These are phyloP conservation scores for Loxodonta africana DNA, from an alignment of 2,113 vertebrate species.

Conservation along the genomic window DNA sequence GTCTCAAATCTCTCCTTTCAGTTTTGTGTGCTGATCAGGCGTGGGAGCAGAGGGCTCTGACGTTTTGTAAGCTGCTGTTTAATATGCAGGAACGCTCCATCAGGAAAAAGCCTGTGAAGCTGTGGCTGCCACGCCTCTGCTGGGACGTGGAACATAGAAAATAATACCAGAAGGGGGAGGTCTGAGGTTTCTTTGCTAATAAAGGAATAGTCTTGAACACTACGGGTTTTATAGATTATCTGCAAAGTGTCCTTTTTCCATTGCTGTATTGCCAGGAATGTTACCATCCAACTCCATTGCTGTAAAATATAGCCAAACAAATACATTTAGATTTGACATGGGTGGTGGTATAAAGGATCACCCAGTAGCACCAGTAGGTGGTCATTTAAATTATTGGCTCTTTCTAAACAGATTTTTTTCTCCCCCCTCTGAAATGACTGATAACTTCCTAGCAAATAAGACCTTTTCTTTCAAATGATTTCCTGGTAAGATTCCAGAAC, in stretches of 20 bases:
- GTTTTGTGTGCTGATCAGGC: slow-evolving; percentile 88
- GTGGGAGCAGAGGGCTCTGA: slow-evolving; percentile 90
- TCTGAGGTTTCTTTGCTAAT: slow-evolving; percentile 70
- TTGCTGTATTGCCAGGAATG: background rate
- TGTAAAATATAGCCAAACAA: slow-evolving; percentile 8
- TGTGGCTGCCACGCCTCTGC: slow-evolving; percentile 84
- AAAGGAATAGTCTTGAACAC: slow-evolving; percentile 58
- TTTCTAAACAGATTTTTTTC: slow-evolving; percentile 12
- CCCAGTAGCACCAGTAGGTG: background rate
- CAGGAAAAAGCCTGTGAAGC: slow-evolving; percentile 86
- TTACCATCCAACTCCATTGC: background rate
- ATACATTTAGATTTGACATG: background rate
- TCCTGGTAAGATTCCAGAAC: slow-evolving; percentile 36
- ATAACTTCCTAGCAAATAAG: slow-evolving; percentile 43
- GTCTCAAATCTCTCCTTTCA: slow-evolving; percentile 86
- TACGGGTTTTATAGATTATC: slow-evolving; percentile 58
- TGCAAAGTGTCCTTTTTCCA: slow-evolving; percentile 48
- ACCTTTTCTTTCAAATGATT: slow-evolving; percentile 43
- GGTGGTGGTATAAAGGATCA: background rate
- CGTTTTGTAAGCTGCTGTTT: slow-evolving; percentile 92
- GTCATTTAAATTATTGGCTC: slow-evolving; percentile 50
- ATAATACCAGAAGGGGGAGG: slow-evolving; percentile 76
- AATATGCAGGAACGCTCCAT: slow-evolving; percentile 93
- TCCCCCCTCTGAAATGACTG: background rate
- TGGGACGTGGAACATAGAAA: slow-evolving; percentile 78